Conservation (phyloP, 2,888 invertebrate species). For the Andricus curvator region DNA sequence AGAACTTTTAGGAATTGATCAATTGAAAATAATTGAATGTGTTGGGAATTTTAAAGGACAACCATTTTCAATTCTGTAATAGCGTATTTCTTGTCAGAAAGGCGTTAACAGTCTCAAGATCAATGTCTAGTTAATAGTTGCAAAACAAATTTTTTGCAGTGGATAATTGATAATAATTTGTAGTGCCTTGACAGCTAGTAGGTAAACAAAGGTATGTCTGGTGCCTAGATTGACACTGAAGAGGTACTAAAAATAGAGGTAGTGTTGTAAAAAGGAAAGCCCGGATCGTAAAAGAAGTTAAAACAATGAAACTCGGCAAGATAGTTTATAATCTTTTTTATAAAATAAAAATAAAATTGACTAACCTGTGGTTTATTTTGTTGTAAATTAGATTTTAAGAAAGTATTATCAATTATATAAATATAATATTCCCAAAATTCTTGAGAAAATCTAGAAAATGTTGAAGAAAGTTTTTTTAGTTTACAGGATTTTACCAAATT, state of each 20-base stretch:
- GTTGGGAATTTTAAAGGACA: neutral
- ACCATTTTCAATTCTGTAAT: neutral
- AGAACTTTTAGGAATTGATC: neutral
- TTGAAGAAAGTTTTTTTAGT: too few species aligned
- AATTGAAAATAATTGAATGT: neutral
- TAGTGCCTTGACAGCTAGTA: neutral
- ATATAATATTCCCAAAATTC: too few species aligned
- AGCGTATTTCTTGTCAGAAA: neutral
- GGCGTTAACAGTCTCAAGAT: neutral
- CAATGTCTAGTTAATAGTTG: neutral
- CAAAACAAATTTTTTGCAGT: neutral
- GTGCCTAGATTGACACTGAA: neutral
- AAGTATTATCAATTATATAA: too few species aligned
- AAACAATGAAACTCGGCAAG: neutral
- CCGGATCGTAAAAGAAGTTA: neutral
- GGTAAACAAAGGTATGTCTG: neutral
- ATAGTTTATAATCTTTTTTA: neutral
- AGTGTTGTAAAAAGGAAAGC: neutral
- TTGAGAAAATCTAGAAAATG: too few species aligned
- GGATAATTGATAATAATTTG: neutral
- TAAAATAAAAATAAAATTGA: neutral
- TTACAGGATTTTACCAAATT: too few species aligned
- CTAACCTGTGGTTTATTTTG: neutral
- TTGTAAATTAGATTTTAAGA: too few species aligned
- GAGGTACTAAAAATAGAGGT: neutral